phyloP scores from a whole-genome alignment of 2,888 invertebrate species.

The Pachymerium ferrugineum region DNA sequence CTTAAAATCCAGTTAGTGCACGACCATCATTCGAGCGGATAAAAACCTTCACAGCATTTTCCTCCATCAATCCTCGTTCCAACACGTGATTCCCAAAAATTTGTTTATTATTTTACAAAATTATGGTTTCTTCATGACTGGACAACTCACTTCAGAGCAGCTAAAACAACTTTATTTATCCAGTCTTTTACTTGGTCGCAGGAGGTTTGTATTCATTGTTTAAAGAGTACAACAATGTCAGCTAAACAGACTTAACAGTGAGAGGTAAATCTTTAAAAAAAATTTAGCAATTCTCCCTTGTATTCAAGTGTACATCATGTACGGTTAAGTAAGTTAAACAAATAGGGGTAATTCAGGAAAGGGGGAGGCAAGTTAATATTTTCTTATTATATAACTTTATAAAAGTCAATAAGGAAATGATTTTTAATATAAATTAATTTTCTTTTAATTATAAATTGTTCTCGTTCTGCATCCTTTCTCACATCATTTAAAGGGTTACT shows the following conservation, averaged over 20 bases:
- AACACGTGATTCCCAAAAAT: no score
- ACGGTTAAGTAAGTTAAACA: no score
- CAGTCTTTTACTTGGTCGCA: constrained; percentile 45
- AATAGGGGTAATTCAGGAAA: no score
- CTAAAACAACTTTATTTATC: constrained; percentile 46
- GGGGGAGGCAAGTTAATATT: no score
- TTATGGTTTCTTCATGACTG: constrained; percentile 40
- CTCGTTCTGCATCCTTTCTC: constrained; percentile 33
- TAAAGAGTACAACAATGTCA: no score
- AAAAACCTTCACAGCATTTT: neutral
- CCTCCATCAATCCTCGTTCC: neutral
- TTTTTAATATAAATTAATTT: neutral
- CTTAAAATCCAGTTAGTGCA: neutral
- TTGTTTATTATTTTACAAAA: no score
- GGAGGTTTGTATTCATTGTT: constrained; percentile 41
- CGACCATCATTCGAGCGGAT: neutral
- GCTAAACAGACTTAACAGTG: neutral
- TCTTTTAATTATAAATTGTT: constrained; percentile 29
- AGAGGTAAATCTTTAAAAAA: no score
- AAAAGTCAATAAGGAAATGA: no score
- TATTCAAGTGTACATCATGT: no score
- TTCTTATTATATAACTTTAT: no score
- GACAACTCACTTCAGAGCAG: constrained; percentile 43
- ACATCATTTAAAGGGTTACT: neutral
- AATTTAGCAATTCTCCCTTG: no score